Evolutionary conservation across 1,140 invertebrate species (phyloP), one percentile per base, ranked within the genome.

Genomic region (Caenorhabditis tropicalis): DNA sequence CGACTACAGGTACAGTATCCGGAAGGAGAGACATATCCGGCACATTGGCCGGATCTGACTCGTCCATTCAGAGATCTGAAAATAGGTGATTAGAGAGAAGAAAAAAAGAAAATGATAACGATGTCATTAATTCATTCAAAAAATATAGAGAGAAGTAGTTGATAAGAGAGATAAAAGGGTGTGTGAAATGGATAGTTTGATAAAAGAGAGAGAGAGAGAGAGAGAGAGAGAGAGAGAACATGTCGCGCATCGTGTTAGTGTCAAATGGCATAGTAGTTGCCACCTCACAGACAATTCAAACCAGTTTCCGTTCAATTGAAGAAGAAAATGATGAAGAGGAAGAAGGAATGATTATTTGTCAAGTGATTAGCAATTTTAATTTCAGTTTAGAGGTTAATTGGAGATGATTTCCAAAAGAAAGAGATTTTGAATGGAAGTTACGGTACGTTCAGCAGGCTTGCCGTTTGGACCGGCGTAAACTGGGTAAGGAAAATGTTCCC

Each of bases 171-270:
- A 10, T 6, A 33, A n/a, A 43, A 19, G 31, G 51, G 79, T 33
- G 51, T 27, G 51, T 29, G 49, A 56, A 80, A 29, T 16, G 2
- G 15, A 48, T 43, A 49, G 31, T 27, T 2, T 21, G 79, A 36
- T 31, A 36, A 48, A 27, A 31, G n/a, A 60, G n/a, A 56, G 27
- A 15, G 27, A 16, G 19, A 24, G 48, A 24, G 31, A 82, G n/a
- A n/a, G n/a, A n/a, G n/a, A 60, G n/a, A 56, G 27, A 15, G 27
- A 16, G 19, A 24, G 48, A 24, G 31, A 82, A 82, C 46, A 53
- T 51, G 79, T 53, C 79, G 79, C 49, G 49, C 49, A 81, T 51
- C 46, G 49, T n/a, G n/a, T 81, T 33, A 81, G 46, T 33, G 46
- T 51, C 31, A 21, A n/a, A 51, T 81, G 79, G 49, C 24, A 81